Evolutionary conservation across 1,140 invertebrate species (phyloP).

Genomic region (Drosophila pruinosa): DNA sequence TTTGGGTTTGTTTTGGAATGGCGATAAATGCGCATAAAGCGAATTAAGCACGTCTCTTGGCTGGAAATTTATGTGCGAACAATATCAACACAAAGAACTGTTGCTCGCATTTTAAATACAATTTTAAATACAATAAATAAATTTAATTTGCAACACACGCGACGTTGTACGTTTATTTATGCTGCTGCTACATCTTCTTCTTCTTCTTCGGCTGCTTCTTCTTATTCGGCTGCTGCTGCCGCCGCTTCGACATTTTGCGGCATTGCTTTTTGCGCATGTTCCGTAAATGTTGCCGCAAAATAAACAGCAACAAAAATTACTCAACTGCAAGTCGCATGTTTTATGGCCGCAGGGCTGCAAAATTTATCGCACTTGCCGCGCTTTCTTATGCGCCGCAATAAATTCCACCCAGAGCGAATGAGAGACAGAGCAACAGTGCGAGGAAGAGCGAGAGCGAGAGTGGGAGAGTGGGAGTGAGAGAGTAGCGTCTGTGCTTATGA

Average conservation of each 20-base stretch:
- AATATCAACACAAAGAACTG: constrained; percentile 7
- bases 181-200: constrained; percentile 1
- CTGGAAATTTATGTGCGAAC: constrained; percentile 69
- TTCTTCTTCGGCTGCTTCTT: background rate
- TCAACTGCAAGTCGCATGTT: constrained; percentile 66
- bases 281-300: constrained; percentile 57
- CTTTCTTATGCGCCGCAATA: constrained; percentile 44
- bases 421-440: background rate
- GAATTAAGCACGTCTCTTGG: constrained; percentile 67
- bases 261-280: constrained; percentile 72
- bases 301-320: constrained; percentile 55
- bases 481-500: constrained; percentile 5
- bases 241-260: constrained; percentile 10
- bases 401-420: constrained; percentile 34
- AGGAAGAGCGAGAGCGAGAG: background rate
- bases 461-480: background rate
- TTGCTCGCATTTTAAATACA: constrained; percentile 44
- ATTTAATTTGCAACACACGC: constrained; percentile 71
- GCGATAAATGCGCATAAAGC: constrained; percentile 55
- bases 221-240: constrained; percentile 5
- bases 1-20: constrained; percentile 50
- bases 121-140: constrained; percentile 62
- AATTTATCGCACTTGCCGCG: constrained; percentile 71
- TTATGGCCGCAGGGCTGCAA: constrained; percentile 65
- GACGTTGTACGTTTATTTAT: constrained; percentile 36